Conservation (phyloP, 2,113 vertebrate genomes). For the Talpa occidentalis region DNA sequence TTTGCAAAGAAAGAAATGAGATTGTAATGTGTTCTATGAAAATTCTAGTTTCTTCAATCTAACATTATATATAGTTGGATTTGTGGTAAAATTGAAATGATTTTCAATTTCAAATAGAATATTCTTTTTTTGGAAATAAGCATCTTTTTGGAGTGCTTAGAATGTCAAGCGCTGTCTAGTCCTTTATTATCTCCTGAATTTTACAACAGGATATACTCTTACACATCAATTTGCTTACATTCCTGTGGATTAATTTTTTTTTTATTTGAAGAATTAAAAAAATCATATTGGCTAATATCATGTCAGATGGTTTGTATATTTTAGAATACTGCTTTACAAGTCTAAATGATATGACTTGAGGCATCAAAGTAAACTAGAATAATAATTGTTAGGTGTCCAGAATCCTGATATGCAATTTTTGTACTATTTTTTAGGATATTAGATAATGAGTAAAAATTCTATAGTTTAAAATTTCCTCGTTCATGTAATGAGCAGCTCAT, state of each 20-base stretch:
- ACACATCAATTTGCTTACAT: neutral
- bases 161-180: neutral
- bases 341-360: neutral
- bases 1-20: neutral
- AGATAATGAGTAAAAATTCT: neutral
- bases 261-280: neutral
- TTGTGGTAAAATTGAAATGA: slow-evolving; percentile 39
- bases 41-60: neutral
- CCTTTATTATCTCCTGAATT: neutral
- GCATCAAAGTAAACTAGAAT: neutral
- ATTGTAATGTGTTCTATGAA: neutral
- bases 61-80: neutral
- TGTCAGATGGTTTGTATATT: neutral
- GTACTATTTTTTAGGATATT: neutral
- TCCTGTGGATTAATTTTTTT: neutral
- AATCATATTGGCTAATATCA: neutral
- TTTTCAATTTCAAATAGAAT: slow-evolving; percentile 15
- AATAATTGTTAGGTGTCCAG: neutral
- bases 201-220: neutral
- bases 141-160: neutral
- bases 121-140: neutral
- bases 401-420: neutral
- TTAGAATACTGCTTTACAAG: neutral
- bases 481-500: neutral
- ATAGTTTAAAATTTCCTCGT: neutral